Evolutionary conservation across 2,797 vertebrate genomes (phyloP).

Genomic region (Rhincodon typus): DNA sequence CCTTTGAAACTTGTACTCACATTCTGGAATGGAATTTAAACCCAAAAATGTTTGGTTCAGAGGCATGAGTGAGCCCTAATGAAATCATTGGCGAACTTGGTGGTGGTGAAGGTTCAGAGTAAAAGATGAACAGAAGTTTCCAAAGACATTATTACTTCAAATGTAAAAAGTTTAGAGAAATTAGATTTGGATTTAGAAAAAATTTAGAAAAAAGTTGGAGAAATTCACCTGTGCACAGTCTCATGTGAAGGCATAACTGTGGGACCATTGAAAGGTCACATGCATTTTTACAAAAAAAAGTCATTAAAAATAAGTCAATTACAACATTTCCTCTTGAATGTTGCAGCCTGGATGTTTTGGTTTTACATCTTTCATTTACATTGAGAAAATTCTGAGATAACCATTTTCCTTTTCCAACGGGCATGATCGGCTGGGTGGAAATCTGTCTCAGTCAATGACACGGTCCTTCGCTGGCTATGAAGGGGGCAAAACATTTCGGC

Average conservation of each 20-base stretch:
- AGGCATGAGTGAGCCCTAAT: neutral
- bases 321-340: neutral
- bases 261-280: neutral
- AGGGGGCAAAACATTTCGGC: neutral
- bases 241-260: neutral
- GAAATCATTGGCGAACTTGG: neutral
- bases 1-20: too few species aligned
- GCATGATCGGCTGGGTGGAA: neutral
- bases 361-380: neutral
- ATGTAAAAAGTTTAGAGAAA: neutral
- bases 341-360: neutral
- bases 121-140: neutral
- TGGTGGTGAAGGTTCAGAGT: neutral
- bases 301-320: neutral
- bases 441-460: neutral
- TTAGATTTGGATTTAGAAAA: too few species aligned
- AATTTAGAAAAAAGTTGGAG: neutral
- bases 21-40: too few species aligned
- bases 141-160: neutral
- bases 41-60: too few species aligned
- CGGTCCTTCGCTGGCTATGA: neutral
- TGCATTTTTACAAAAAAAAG: neutral
- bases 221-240: neutral
- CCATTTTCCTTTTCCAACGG: neutral
- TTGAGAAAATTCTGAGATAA: neutral